Conservation (phyloP, 2,797 vertebrate species). For the Galagoides demidoff region DNA sequence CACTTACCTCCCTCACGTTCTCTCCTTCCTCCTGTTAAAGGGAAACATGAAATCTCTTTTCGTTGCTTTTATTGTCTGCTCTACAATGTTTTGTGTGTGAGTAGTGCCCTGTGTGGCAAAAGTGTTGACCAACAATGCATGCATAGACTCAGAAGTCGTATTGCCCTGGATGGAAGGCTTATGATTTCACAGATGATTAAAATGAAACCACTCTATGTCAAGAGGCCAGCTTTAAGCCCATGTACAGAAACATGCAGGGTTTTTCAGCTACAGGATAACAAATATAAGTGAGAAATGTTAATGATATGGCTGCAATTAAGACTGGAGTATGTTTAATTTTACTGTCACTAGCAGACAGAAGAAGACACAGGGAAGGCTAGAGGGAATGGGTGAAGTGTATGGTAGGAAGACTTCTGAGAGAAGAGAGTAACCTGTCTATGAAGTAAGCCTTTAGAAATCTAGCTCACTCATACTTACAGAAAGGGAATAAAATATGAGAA, state of each 20-base stretch:
- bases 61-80: background rate
- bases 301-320: conserved; percentile 16
- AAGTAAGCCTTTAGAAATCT: conserved; percentile 25
- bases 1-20: background rate
- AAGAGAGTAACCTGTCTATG: background rate
- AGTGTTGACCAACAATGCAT: background rate
- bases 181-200: conserved; percentile 68
- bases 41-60: background rate
- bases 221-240: conserved; percentile 70
- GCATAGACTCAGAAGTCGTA: background rate
- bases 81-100: background rate
- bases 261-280: conserved; percentile 66
- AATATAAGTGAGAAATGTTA: background rate
- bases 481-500: background rate
- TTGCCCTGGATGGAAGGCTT: background rate
- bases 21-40: background rate
- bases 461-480: background rate
- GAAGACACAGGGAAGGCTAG: background rate
- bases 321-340: background rate
- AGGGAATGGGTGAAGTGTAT: background rate
- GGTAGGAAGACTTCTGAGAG: background rate
- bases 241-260: conserved; percentile 14
- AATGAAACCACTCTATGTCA: conserved; percentile 65
- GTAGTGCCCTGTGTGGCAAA: background rate
- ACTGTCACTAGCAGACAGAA: background rate